Evolutionary conservation across 2,797 vertebrate species (phyloP).

Genomic region (Cyprinodon diabolis): DNA sequence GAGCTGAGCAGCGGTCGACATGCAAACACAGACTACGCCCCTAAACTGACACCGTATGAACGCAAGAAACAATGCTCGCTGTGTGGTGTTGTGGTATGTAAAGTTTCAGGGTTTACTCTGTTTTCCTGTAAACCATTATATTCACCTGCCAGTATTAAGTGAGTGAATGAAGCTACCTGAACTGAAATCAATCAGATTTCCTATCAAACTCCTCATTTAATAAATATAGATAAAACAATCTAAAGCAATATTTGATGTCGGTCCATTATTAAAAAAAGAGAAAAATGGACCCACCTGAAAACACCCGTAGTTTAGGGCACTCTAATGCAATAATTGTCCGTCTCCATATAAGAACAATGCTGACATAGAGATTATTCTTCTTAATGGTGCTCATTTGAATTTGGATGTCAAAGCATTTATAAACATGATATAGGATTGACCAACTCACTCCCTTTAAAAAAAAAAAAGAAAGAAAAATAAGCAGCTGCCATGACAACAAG

Average conservation of each 20-base stretch:
- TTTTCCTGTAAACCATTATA: not conserved
- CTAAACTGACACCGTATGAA: slow-evolving; percentile 96
- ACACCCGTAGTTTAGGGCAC: slow-evolving; percentile 1
- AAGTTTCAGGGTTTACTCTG: not conserved
- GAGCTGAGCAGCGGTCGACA: slow-evolving; percentile 97
- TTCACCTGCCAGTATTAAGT: no score
- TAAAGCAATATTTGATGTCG: no score
- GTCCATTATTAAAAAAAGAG: not conserved
- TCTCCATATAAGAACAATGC: slow-evolving; percentile 36
- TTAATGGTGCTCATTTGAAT: slow-evolving; percentile 67
- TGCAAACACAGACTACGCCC: slow-evolving; percentile 95
- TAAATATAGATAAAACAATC: no score
- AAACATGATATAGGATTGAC: slow-evolving; percentile 70
- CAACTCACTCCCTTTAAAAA: slow-evolving; percentile 10
- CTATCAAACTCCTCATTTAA: no score
- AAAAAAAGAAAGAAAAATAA: slow-evolving; percentile 10
- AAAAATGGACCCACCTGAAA: not conserved
- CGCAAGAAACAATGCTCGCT: slow-evolving; percentile 96
- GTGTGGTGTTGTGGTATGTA: slow-evolving; percentile 89
- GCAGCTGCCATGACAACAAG: slow-evolving; percentile 51
- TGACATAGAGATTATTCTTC: slow-evolving; percentile 66
- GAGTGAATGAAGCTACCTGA: no score
- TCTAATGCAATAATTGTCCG: slow-evolving; percentile 33
- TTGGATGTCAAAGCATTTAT: slow-evolving; percentile 73
- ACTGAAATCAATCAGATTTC: no score